Base-by-base conservation (phyloP, 2,797 vertebrate genomes). In the Rhinichthys osculus region DNA sequence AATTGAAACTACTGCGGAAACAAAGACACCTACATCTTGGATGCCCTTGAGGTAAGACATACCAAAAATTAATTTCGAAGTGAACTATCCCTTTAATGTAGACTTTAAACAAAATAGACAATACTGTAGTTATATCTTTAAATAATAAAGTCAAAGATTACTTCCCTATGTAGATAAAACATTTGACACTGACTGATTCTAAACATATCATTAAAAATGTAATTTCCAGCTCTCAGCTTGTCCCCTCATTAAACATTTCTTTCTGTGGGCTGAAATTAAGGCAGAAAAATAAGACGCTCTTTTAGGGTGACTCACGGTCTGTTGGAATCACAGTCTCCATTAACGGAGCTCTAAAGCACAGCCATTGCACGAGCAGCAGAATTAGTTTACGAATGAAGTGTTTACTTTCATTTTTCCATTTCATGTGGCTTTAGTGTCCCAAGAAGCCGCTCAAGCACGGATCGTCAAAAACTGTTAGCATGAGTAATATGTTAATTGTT, bases 401-500 rank as follows among this genome's bases (percentile, higher is more conserved):
- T 87, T 88, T 81, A 33, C 11, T 44, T 82, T 52, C n/a, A 78
- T 82, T 72, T 79, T 88, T 57, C 21, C 17, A 64, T 87, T 87
- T 86, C 4, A n/a, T 57, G 57, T 84, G 54, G 27, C 77, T 89
- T 82, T 67, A 64, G 57, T 73, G 78, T 83, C 70, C 54, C 11
- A 30, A 78, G 64, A 76, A 66, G 33, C 33, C 17, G 11, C 50
- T 64, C 59, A 30, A 35, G 62, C 70, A 44, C 47, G 30, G 16
- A 73, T 69, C 73, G 35, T 74, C 87, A 59, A 81, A 86, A 81
- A 86, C 88, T 85, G n/a, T 89, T 80, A 77, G 80, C 76, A 87
- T 91, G 67, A 85, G 84, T 87, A 72, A 89, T 84, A 85, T 83
- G 84, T 88, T 86, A 85, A 92, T 89, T 85, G 87, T 83, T 76